Conservation (phyloP, 1,140 invertebrate genomes). For the Papilio machaon region DNA sequence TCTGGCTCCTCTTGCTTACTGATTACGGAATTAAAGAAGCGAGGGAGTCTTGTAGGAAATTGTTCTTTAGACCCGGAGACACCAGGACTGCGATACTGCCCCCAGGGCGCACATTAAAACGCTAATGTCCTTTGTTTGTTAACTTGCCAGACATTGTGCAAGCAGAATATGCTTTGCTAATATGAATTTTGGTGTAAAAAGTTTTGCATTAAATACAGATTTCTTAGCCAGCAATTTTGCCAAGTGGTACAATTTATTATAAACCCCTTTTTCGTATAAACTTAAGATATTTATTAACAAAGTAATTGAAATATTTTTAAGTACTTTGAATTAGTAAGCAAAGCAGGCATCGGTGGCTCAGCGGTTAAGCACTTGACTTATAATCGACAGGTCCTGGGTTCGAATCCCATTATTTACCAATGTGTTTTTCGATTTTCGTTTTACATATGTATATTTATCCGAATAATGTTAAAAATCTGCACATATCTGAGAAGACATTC, state of each 20-base stretch:
- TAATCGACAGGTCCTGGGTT: too few species aligned
- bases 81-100: constrained; percentile 45
- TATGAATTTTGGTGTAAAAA: constrained; percentile 16
- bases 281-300: neutral
- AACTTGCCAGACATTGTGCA: constrained; percentile 60
- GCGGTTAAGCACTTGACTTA: too few species aligned
- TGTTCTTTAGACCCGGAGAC: constrained; percentile 47
- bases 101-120: constrained; percentile 68
- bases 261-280: neutral
- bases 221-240: neutral
- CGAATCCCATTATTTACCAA: too few species aligned
- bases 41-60: constrained; percentile 49
- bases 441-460: too few species aligned
- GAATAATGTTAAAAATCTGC: too few species aligned
- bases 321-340: too few species aligned
- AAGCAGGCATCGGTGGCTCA: too few species aligned
- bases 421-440: too few species aligned
- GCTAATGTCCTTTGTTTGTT: constrained; percentile 69
- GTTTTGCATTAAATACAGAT: neutral
- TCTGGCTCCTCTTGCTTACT: constrained; percentile 45
- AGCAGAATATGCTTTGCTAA: constrained; percentile 20
- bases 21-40: constrained; percentile 52
- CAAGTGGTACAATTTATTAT: neutral
- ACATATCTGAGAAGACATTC: too few species aligned
- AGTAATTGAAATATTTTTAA: too few species aligned